Evolutionary conservation across 1,140 invertebrate species (phyloP), one percentile per base, ranked within the genome.

Genomic region (Oscheius sp.): DNA sequence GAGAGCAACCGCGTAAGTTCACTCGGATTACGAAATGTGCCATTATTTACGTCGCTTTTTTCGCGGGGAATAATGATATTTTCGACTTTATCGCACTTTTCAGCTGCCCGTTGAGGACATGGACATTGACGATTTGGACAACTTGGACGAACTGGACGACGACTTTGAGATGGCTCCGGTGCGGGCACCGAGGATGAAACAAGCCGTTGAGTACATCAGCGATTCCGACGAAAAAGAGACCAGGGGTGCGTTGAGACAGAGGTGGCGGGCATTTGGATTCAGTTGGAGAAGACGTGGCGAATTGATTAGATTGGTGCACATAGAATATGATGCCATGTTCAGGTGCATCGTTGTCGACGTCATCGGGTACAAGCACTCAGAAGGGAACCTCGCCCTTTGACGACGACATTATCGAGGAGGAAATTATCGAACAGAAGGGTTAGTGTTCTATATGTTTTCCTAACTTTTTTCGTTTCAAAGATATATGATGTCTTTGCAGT

Each of bases 311-410:
- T 20, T 13, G 23, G 55, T 15, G 13, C 61, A n/a, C 61, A 63
- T 63, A 32, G 32, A 63, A 63, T n/a, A 32, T 34, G 15, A 63
- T 32, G 10, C 7, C 32, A 10, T 63, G 36, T 63, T 38, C 61
- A 49, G 69, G 58, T 35, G 69, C 69, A 20, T 49, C 55, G 36
- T 36, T 55, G 28, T 68, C 69, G 7, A 71, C 69, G 13, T 71
- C 69, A 18, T 71, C 69, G 18, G 69, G 69, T 18, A 71, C 63
- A 38, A 71, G 69, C 31, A 71, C 69, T 15, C 69, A 71, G 18
- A 71, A 71, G 35, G 69, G 64, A 7, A 31, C 69, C 2, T 71
- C 69, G 32, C 69, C 69, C n/a, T 71, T 71, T n/a, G 38, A 31
- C 28, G 67, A 68, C 7, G 61, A 63, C 15, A 32, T 63, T 34